Conservation (phyloP, 2,888 invertebrate species). For the Hylaea fasciaria region DNA sequence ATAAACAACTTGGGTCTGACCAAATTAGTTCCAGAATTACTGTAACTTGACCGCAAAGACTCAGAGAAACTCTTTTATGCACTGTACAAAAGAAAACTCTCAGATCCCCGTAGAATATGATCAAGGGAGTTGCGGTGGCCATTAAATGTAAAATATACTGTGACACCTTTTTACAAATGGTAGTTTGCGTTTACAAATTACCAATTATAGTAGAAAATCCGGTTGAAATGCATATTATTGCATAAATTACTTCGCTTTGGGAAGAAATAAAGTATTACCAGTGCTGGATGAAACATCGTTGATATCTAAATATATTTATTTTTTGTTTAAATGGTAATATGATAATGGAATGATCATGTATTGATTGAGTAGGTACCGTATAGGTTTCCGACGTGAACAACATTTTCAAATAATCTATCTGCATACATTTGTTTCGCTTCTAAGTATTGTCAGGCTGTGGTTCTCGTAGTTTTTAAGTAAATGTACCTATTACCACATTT, state of each 20-base stretch:
- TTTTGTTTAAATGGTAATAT: conserved; percentile 10
- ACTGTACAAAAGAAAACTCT: conserved; percentile 48
- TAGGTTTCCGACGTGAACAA: no score
- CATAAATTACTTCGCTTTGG: conserved; percentile 18
- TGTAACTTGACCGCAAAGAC: conserved; percentile 36
- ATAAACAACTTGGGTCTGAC: conserved; percentile 15
- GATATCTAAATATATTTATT: not conserved
- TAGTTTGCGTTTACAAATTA: conserved; percentile 32
- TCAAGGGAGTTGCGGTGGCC: conserved; percentile 23
- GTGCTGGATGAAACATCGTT: conserved; percentile 12
- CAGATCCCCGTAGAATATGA: conserved; percentile 46
- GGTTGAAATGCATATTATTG: conserved; percentile 31
- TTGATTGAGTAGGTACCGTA: not conserved
- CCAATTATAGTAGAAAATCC: conserved; percentile 31
- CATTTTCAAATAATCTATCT: no score
- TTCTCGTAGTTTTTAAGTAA: no score
- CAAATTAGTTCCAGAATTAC: conserved; percentile 32
- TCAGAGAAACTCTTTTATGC: conserved; percentile 15
- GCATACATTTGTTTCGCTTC: no score
- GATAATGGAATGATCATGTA: conserved; percentile 9
- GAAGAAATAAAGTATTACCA: conserved; percentile 4
- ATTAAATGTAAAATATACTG: conserved; percentile 41
- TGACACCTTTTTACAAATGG: conserved; percentile 32
- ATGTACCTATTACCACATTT: no score
- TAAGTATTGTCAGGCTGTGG: no score